Percentiles rank a stretch among this genome's conserved stretches.
phyloP scores from a whole-genome alignment of 2,113 vertebrate genomes.

The Octodon degus region DNA sequence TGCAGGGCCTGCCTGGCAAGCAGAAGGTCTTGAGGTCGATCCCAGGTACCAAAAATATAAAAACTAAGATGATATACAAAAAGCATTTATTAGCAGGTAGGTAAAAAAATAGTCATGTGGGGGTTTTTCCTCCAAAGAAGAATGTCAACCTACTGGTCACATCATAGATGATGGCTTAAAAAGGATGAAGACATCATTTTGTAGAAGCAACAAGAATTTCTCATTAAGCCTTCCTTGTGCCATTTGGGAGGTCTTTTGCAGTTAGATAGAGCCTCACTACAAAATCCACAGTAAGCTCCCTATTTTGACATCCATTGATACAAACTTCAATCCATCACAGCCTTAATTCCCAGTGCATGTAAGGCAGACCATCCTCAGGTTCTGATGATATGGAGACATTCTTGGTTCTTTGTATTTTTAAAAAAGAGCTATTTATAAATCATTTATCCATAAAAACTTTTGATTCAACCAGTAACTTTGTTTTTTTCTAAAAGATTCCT shows the following conservation, averaged over 20 bases:
- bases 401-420: background rate
- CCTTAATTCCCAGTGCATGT: background rate
- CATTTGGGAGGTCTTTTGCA: background rate
- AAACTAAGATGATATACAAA: background rate
- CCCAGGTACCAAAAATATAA: too few species aligned
- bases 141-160: background rate
- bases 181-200: background rate
- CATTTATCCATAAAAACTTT: background rate
- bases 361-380: background rate
- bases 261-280: background rate
- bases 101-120: background rate
- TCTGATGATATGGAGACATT: background rate
- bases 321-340: background rate
- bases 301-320: background rate
- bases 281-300: background rate
- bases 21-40: too few species aligned
- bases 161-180: background rate
- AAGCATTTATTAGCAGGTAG: constrained; percentile 24
- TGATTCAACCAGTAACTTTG: background rate
- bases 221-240: background rate
- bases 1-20: background rate
- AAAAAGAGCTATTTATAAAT: background rate
- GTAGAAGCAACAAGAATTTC: background rate
- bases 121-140: background rate
- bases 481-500: background rate